Percentiles rank a stretch among this genome's conserved stretches.
phyloP scores from a whole-genome alignment of 1,140 invertebrate genomes.

The Prorops nasuta region DNA sequence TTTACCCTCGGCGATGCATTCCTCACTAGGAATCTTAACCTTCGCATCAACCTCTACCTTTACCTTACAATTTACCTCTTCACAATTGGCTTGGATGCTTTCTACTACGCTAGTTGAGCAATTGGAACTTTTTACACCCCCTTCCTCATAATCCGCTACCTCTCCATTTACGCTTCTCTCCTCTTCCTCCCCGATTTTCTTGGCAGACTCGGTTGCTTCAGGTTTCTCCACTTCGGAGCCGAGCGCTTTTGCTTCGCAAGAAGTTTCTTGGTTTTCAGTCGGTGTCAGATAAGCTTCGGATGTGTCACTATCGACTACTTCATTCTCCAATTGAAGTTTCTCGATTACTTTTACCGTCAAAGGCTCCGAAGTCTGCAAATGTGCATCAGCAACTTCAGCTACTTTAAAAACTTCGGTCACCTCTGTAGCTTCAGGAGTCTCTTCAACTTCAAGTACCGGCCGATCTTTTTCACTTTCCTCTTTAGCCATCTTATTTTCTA shows the following conservation, averaged over 20 bases:
- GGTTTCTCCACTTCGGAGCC: slow-evolving; percentile 20
- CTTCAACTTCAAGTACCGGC: background rate
- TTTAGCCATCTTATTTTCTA: slow-evolving; percentile 1
- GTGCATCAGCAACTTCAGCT: no score
- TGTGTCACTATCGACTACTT: slow-evolving; percentile 56
- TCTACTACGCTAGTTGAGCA: slow-evolving; percentile 53
- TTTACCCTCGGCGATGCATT: slow-evolving; percentile 34
- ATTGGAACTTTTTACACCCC: slow-evolving; percentile 36
- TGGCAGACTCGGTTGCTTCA: background rate
- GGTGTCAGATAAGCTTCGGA: slow-evolving; percentile 64
- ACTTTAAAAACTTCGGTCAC: no score
- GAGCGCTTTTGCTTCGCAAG: slow-evolving; percentile 27
- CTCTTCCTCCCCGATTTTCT: slow-evolving; percentile 5
- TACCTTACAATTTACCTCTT: slow-evolving; percentile 27
- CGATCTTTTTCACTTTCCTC: slow-evolving; percentile 6
- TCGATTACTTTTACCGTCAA: slow-evolving; percentile 26
- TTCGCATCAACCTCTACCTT: slow-evolving; percentile 22
- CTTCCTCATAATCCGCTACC: slow-evolving; percentile 18
- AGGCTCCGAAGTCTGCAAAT: slow-evolving; percentile 18
- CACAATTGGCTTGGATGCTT: slow-evolving; percentile 23
- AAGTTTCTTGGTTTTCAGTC: slow-evolving; percentile 54
- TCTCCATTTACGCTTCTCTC: slow-evolving; percentile 7
- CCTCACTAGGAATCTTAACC: slow-evolving; percentile 30
- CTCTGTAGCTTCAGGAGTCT: background rate
- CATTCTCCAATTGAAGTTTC: slow-evolving; percentile 34